These are phyloP conservation scores for Planococcus citri DNA, from an alignment of 1,140 invertebrate genomes.

Conservation along the genomic window DNA sequence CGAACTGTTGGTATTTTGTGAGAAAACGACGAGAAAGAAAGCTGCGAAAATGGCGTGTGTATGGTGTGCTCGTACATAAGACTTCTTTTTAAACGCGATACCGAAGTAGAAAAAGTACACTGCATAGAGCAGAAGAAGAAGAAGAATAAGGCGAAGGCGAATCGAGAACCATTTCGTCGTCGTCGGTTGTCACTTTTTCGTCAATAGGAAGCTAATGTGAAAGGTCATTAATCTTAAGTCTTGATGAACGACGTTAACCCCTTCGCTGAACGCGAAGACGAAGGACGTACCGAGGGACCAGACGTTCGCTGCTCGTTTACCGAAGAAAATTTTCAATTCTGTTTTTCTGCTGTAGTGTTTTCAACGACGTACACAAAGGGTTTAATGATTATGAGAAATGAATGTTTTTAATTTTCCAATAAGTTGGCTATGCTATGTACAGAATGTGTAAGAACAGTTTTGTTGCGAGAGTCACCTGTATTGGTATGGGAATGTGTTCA, in stretches of 20 bases:
- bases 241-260: conserved; percentile 6
- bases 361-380: background rate
- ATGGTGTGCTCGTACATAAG: too few relatives aligned
- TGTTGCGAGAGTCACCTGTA: too few relatives aligned
- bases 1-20: too few relatives aligned
- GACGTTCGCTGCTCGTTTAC: background rate
- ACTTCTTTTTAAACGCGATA: too few relatives aligned
- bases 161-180: background rate
- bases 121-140: too few relatives aligned
- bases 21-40: too few relatives aligned
- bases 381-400: conserved; percentile 1
- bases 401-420: background rate
- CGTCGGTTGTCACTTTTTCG: background rate
- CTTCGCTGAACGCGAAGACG: too few relatives aligned
- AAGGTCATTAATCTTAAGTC: conserved; percentile 3
- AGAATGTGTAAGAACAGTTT: too few relatives aligned
- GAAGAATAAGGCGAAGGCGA: background rate
- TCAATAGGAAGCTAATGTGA: conserved; percentile 6
- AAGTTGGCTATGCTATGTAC: too few relatives aligned
- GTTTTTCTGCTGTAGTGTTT: background rate
- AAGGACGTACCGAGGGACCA: background rate
- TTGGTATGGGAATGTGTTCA: too few relatives aligned
- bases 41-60: background rate
- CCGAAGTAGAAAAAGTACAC: too few relatives aligned
- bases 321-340: background rate